Base-by-base conservation (phyloP, 2,113 vertebrate species). In the Oncorhynchus mykiss region DNA sequence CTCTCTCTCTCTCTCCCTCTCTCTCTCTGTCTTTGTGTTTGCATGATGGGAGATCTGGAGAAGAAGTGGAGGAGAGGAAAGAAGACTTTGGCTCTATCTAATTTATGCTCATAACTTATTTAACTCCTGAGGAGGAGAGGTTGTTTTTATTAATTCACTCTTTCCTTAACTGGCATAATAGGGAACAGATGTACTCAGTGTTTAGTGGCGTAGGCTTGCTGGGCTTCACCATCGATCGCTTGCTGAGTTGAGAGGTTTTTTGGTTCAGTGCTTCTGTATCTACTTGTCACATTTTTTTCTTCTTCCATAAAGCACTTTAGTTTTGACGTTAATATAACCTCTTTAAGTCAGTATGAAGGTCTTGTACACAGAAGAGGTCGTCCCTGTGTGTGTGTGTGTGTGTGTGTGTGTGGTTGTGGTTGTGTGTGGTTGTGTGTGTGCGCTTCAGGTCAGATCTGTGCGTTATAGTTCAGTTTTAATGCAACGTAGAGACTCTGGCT, bases 71-170 rank as follows among this genome's bases (percentile, higher is more conserved):
- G 67, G 59, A 73, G 81, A 86, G 14, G 14, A 54, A 54, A 18
- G 14, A 54, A 54, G 16, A 54, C 85, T 80, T 87, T 87, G 80
- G 66, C 75, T 78, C 29, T 67, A 68, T 84, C 72, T 78, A 80
- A 87, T 88, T 82, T 85, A 84, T 80, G 81, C 84, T 84, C 71
- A 80, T 80, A 77, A 90, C 72, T 88, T 89, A 84, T 87, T 86
- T 73, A 86, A 80, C 78, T 88, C 82, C 27, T 70, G 57, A 18
- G 49, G 12, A 14, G 49, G 12, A 14, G 16, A 62, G 72, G 77
- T 79, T 80, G 76, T 84, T 88, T 84, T 86, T 84, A 81, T 86
- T 79, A 87, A 89, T 72, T 83, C 82, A 70, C 16, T 66, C 74
- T 80, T 80, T 80, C 80, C 64, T 64, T 31, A 73, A 77, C 73